Base-by-base conservation (phyloP, 2,113 vertebrate genomes). In the Stigmatopora argus region DNA sequence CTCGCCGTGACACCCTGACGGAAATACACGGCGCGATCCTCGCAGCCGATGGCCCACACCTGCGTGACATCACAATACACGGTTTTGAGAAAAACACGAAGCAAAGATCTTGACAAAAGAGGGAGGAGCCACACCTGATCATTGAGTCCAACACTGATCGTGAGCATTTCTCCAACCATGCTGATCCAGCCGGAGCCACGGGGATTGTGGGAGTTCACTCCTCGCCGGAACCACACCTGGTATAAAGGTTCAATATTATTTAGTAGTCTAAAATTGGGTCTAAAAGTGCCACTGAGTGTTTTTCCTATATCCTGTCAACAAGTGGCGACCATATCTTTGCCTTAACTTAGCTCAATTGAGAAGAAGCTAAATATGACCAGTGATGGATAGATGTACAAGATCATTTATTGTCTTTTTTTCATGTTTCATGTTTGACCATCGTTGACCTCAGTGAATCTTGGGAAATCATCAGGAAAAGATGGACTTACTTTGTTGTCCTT, bases 221-320 rank as follows among this genome's bases (percentile, higher is more conserved):
- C 95, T 62, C 96, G 92, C 78, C 96, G 91, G 88, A 99, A 99
- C 97, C 97, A 99, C 53, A 99, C 95, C 97, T 99, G 73, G 19
- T 48, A 67, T 26, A 75, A 52, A 44, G 77, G 6, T 41, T 7
- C 9, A 41, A 31, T 31, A 31, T 31, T 31, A 31, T 31, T 31
- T 31, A 31, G 1, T 31, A 31, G 26, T 31, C 26, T 1, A 31
- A 31, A 31, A 31, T 31, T 31, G 26, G 26, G 26, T n/a, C n/a
- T n/a, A n/a, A n/a, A n/a, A n/a, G n/a, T n/a, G n/a, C n/a, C n/a
- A n/a, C n/a, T n/a, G n/a, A n/a, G n/a, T 31, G 26, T 31, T 31
- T 31, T 31, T 31, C 26, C 26, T 31, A 31, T 31, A 31, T 31
- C 3, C 26, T 31, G 26, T 31, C 26, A 31, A 31, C 26, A 31